These are phyloP conservation scores for Lutjanus campechanus DNA, from an alignment of 2,797 vertebrate genomes.

Conservation along the genomic window DNA sequence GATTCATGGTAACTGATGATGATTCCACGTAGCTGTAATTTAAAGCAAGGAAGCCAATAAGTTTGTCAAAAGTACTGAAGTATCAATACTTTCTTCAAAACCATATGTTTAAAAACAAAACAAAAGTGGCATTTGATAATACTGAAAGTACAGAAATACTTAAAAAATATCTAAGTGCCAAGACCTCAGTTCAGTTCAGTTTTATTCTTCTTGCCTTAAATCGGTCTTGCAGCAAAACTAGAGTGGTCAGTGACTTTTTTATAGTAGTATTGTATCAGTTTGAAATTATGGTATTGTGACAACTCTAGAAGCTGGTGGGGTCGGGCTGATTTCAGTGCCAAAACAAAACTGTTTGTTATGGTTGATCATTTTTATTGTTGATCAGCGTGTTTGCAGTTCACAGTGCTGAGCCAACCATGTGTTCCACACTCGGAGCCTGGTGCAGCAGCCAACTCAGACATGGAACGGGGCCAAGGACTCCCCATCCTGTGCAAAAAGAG, in stretches of 20 bases:
- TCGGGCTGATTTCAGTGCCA: constrained; percentile 29
- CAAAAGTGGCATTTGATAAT: too few relatives aligned
- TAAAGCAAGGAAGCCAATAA: neutral
- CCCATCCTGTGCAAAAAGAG: constrained; percentile 38
- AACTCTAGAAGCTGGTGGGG: neutral
- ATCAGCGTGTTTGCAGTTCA: constrained; percentile 58
- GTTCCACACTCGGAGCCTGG: constrained; percentile 46
- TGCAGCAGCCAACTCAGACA: constrained; percentile 49
- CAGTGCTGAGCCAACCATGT: constrained; percentile 64
- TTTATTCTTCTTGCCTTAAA: too few relatives aligned
- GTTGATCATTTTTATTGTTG: constrained; percentile 59
- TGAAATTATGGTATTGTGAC: too few relatives aligned
- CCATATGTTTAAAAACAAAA: too few relatives aligned
- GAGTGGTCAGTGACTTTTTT: too few relatives aligned
- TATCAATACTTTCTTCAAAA: too few relatives aligned
- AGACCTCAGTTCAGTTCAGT: too few relatives aligned
- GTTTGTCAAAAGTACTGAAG: too few relatives aligned
- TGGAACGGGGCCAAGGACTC: constrained; percentile 52
- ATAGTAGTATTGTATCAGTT: too few relatives aligned
- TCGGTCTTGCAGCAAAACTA: too few relatives aligned
- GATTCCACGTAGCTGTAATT: constrained; percentile 8
- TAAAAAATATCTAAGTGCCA: too few relatives aligned
- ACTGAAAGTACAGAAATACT: too few relatives aligned
- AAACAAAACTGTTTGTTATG: constrained; percentile 51
- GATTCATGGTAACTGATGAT: constrained; percentile 30